phyloP scores from a whole-genome alignment of 2,888 invertebrate genomes.

The Drosophila leonis region DNA sequence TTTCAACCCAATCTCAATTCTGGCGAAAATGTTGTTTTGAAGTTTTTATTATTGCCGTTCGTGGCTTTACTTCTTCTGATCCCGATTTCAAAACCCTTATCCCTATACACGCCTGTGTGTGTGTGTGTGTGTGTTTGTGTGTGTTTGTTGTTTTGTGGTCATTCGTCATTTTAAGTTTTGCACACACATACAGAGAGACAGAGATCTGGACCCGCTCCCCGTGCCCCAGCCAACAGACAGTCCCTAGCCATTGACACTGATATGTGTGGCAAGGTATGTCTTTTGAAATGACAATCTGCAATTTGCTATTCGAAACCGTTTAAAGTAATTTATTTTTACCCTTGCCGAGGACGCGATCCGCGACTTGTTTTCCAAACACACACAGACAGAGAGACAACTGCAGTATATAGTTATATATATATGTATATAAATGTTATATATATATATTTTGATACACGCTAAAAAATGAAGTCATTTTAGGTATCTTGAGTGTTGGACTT shows the following conservation, averaged over 20 bases:
- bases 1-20: constrained; percentile 80
- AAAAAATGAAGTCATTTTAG: neutral
- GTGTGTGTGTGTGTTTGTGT: neutral
- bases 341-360: constrained; percentile 62
- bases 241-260: constrained; percentile 73
- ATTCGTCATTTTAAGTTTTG: constrained; percentile 74
- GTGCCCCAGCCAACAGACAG: constrained; percentile 38
- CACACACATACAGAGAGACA: constrained; percentile 10
- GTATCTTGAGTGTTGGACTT: neutral
- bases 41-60: constrained; percentile 62
- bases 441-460: constrained; percentile 7
- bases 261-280: constrained; percentile 76
- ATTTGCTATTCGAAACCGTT: constrained; percentile 83
- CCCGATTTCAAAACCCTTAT: constrained; percentile 63
- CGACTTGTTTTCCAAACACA: constrained; percentile 34
- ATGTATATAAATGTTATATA: neutral
- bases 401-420: constrained; percentile 1
- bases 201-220: constrained; percentile 29
- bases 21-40: constrained; percentile 73
- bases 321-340: constrained; percentile 81
- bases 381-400: neutral
- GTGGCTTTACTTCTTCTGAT: constrained; percentile 58
- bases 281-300: constrained; percentile 82
- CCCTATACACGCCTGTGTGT: neutral
- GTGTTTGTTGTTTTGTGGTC: constrained; percentile 69